Percentiles rank a stretch among this genome's conserved stretches.
Evolutionary conservation across 2,797 vertebrate genomes (phyloP).

Genomic region (Sphenopsis melanotis): DNA sequence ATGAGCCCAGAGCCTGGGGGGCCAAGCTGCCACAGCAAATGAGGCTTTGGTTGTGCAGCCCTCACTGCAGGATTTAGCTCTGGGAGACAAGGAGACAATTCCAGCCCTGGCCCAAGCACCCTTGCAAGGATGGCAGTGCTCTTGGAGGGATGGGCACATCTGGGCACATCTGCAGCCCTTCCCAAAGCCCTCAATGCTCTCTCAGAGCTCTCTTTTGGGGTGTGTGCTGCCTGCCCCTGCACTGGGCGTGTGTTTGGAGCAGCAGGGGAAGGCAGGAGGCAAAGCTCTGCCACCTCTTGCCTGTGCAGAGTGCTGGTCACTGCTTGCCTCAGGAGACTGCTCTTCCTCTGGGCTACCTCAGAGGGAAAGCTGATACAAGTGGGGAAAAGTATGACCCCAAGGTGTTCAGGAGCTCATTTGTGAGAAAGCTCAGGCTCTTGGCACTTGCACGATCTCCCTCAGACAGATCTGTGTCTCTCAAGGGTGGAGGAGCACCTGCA

Average conservation of each 20-base stretch:
- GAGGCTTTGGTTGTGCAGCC: background rate
- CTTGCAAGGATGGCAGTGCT: background rate
- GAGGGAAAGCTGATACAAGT: background rate
- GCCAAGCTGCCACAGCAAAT: background rate
- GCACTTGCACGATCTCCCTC: background rate
- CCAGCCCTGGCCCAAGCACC: background rate
- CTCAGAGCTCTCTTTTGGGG: background rate
- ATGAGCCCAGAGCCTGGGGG: background rate
- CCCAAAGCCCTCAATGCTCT: background rate
- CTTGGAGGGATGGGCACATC: background rate
- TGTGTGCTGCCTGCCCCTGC: background rate
- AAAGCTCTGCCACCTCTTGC: background rate
- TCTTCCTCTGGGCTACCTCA: background rate
- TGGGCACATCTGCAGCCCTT: background rate
- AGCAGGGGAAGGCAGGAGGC: background rate
- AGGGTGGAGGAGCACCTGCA: background rate
- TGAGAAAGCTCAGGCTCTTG: background rate
- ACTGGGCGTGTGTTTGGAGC: background rate
- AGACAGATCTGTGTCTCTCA: background rate
- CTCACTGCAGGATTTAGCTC: background rate
- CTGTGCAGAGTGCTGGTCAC: background rate
- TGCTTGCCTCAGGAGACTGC: background rate
- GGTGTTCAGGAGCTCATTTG: background rate
- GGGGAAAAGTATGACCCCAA: background rate
- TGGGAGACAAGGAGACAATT: background rate